phyloP scores from a whole-genome alignment of 2,888 invertebrate genomes.

The Drosophila birchii region DNA sequence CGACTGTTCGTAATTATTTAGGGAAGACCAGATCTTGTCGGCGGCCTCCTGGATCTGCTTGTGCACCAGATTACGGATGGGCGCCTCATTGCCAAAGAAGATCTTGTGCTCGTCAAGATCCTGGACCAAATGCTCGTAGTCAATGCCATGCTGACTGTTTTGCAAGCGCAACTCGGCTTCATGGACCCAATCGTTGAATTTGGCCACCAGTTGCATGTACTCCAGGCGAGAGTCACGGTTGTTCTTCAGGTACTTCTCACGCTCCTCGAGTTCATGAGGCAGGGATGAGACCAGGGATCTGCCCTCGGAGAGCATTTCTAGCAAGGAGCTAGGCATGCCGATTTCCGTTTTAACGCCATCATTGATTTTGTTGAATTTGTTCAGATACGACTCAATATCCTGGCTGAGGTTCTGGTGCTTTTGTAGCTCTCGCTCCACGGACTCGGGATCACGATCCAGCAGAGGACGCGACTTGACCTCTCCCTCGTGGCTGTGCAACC shows the following conservation, averaged over 20 bases:
- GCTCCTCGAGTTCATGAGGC: slow-evolving; percentile 92
- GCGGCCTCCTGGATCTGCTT: slow-evolving; percentile 93
- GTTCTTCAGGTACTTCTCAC: slow-evolving; percentile 91
- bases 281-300: slow-evolving; percentile 91
- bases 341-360: slow-evolving; percentile 90
- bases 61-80: slow-evolving; percentile 91
- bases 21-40: slow-evolving; percentile 94
- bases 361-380: slow-evolving; percentile 89
- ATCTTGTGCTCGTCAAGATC: slow-evolving; percentile 95
- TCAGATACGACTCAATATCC: slow-evolving; percentile 89
- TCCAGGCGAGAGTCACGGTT: slow-evolving; percentile 91
- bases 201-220: slow-evolving; percentile 91
- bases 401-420: slow-evolving; percentile 90
- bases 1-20: slow-evolving; percentile 92
- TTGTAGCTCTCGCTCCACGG: slow-evolving; percentile 92
- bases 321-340: slow-evolving; percentile 91
- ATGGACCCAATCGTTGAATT: slow-evolving; percentile 92
- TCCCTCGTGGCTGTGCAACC: slow-evolving; percentile 93
- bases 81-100: slow-evolving; percentile 92
- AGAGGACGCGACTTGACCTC: slow-evolving; percentile 93
- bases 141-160: slow-evolving; percentile 93
- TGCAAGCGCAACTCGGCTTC: slow-evolving; percentile 92
- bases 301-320: slow-evolving; percentile 94
- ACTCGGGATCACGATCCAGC: slow-evolving; percentile 90
- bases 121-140: slow-evolving; percentile 92